Percentiles rank a stretch among this genome's conserved stretches.
These are phyloP conservation scores for Ctenosaura bakeri DNA, from an alignment of 2,797 vertebrate species.

Conservation along the genomic window DNA sequence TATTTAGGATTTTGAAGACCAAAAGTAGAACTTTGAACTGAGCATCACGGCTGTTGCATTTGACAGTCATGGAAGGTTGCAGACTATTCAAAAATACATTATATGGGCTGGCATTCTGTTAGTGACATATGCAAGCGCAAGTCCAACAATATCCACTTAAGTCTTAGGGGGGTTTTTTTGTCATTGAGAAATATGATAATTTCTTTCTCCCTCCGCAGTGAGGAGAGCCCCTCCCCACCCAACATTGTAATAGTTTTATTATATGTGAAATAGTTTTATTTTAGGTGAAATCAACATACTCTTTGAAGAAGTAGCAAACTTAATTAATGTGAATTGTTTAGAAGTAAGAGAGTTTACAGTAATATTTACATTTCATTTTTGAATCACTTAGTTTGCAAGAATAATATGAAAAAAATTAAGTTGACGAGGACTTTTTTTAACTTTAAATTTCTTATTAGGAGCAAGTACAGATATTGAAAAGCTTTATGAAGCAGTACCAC, in stretches of 20 bases:
- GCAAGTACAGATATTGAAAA: constrained; percentile 89
- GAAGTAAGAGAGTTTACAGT: not conserved
- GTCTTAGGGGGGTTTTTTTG: too few relatives aligned
- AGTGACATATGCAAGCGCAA: too few relatives aligned
- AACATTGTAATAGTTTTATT: not conserved
- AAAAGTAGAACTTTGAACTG: not conserved
- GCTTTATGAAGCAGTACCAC: constrained; percentile 92
- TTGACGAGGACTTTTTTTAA: constrained; percentile 1
- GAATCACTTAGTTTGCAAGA: constrained; percentile 24
- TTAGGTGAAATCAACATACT: not conserved
- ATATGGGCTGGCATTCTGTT: too few relatives aligned
- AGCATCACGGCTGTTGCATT: not conserved
- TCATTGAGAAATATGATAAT: too few relatives aligned
- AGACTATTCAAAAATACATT: not conserved
- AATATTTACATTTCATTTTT: not conserved
- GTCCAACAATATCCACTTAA: too few relatives aligned
- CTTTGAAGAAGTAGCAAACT: not conserved
- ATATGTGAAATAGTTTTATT: not conserved
- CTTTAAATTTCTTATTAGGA: constrained; percentile 77
- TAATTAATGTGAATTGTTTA: not conserved
- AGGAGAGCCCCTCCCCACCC: too few relatives aligned
- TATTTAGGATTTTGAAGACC: not conserved
- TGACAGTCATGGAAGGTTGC: not conserved
- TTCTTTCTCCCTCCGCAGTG: too few relatives aligned
- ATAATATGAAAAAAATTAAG: not conserved